These are phyloP conservation scores for Agrotis clavis DNA, from an alignment of 2,888 invertebrate genomes.

Conservation along the genomic window DNA sequence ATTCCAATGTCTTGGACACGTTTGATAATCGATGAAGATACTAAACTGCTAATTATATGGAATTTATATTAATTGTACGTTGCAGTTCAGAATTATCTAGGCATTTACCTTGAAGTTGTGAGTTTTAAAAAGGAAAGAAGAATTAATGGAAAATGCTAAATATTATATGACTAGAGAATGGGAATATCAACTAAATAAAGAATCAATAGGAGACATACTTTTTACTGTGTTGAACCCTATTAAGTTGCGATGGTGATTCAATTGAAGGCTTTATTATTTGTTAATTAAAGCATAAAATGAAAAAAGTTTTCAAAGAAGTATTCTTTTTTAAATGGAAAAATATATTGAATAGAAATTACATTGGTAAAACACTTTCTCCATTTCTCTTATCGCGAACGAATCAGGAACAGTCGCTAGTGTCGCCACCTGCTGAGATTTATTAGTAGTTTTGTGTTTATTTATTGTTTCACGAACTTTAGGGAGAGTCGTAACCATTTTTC, in stretches of 20 bases:
- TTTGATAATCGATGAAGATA: slow-evolving; percentile 53
- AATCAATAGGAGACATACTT: too few relatives aligned
- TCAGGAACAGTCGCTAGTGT: slow-evolving; percentile 25
- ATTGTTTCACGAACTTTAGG: slow-evolving; percentile 1
- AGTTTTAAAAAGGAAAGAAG: too few relatives aligned
- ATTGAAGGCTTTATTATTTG: too few relatives aligned
- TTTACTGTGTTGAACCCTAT: too few relatives aligned
- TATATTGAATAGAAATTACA: slow-evolving; percentile 46
- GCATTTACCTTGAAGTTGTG: too few relatives aligned
- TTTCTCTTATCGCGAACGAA: slow-evolving; percentile 32
- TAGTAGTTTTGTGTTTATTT: slow-evolving; percentile 23
- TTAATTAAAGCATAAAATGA: too few relatives aligned
- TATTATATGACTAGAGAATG: too few relatives aligned
- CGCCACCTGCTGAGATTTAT: slow-evolving; percentile 20
- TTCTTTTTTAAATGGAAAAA: slow-evolving; percentile 42
- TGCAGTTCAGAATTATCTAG: not conserved
- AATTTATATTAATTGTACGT: slow-evolving; percentile 4
- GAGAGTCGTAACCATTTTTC: not conserved
- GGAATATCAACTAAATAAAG: too few relatives aligned
- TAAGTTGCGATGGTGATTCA: not conserved
- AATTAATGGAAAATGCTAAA: too few relatives aligned
- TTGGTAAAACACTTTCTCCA: slow-evolving; percentile 47
- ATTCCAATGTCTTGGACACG: slow-evolving; percentile 67
- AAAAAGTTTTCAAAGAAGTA: not conserved
- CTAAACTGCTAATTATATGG: slow-evolving; percentile 19